phyloP scores from a whole-genome alignment of 35 echinoderm and acorn worm species.

The Ptychodera flava region DNA sequence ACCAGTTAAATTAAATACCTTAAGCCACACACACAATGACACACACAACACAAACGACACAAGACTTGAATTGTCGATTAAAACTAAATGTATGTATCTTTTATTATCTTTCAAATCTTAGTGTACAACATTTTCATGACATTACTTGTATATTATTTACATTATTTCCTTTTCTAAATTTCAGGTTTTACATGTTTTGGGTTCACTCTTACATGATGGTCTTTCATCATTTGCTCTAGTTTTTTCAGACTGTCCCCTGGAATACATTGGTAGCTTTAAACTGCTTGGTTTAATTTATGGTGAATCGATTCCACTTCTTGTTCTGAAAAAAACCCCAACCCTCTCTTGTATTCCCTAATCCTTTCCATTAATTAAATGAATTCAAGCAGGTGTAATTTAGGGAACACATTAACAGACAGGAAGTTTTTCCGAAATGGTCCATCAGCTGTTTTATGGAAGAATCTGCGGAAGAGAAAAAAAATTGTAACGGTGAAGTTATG shows the following conservation, averaged over 20 bases:
- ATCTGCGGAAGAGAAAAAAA: no score
- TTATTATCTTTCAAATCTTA: no score
- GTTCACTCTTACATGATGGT: neutral
- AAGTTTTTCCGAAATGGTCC: neutral
- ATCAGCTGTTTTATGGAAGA: neutral
- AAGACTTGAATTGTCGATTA: no score
- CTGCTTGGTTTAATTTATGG: neutral
- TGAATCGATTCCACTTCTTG: neutral
- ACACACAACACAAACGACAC: no score
- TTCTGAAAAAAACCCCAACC: neutral
- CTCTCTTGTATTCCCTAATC: neutral
- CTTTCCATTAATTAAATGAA: neutral
- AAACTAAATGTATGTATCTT: no score
- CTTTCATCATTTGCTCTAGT: neutral
- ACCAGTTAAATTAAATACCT: no score
- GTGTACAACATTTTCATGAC: no score
- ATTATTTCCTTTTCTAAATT: neutral
- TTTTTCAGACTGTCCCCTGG: neutral
- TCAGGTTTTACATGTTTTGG: neutral
- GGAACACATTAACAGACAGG: neutral
- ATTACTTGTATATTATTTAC: no score
- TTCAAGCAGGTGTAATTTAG: neutral
- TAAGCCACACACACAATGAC: no score
- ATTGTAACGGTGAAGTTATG: no score
- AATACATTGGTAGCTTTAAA: neutral